Percentiles rank a stretch among this genome's conserved stretches.
These are phyloP conservation scores for Chloebia gouldiae DNA, from an alignment of 2,113 vertebrate species.

Conservation along the genomic window DNA sequence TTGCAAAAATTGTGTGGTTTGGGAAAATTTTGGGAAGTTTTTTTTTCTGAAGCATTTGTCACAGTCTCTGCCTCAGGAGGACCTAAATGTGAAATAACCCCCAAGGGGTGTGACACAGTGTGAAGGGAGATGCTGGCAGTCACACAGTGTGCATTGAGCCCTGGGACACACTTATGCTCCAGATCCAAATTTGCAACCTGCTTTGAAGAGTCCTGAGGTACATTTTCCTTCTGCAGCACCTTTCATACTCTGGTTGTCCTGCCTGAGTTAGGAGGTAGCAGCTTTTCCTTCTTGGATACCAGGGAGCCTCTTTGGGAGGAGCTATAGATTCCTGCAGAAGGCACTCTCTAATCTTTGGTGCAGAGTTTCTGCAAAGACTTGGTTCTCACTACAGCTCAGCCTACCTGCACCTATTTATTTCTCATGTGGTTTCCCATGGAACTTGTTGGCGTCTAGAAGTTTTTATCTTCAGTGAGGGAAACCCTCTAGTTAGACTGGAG, in stretches of 20 bases:
- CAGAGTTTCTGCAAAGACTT: not conserved
- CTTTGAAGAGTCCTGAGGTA: not conserved
- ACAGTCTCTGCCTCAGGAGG: not conserved
- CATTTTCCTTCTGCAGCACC: not conserved
- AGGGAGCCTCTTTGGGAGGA: not conserved
- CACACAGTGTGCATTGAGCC: accelerated
- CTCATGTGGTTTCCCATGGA: not conserved
- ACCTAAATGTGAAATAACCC: not conserved
- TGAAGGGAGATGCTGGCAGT: not conserved
- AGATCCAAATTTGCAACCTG: not conserved
- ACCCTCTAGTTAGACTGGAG: not conserved
- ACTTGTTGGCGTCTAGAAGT: not conserved
- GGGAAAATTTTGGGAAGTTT: not conserved
- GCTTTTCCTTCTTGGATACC: not conserved
- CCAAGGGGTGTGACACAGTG: accelerated
- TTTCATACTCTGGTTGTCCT: not conserved
- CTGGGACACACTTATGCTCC: not conserved
- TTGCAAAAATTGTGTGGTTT: not conserved
- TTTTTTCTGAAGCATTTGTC: not conserved
- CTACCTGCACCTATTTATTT: not conserved
- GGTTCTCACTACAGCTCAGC: not conserved
- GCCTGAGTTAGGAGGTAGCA: accelerated
- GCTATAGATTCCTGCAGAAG: not conserved
- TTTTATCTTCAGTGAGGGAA: not conserved
- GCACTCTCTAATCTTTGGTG: not conserved